Evolutionary conservation across 37 sponge, comb jelly and placozoan species (phyloP).

Genomic region (Eunapius fragilis): DNA sequence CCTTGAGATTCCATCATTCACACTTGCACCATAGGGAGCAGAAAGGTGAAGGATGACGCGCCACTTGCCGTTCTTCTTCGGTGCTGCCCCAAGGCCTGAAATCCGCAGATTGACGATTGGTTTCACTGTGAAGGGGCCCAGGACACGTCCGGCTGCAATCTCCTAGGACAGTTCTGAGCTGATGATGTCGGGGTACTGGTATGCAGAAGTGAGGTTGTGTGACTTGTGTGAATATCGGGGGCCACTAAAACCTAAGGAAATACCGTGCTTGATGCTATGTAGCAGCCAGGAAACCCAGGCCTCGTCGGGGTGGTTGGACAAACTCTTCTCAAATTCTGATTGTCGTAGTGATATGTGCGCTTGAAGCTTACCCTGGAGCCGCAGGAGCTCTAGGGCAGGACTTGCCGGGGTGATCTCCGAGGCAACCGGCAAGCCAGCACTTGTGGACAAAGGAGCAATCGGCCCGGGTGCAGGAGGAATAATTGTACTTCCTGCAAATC

Average conservation of each 20-base stretch:
- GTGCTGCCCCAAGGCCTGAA: slow-evolving; percentile 34
- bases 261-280: not conserved
- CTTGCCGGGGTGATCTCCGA: slow-evolving; percentile 21
- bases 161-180: slow-evolving; percentile 7
- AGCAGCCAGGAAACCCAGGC: not conserved
- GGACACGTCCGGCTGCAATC: slow-evolving; percentile 1
- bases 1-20: slow-evolving; percentile 34
- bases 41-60: slow-evolving; percentile 37
- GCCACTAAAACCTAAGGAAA: slow-evolving; percentile 16
- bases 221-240: not conserved
- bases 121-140: slow-evolving; percentile 2
- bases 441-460: slow-evolving; percentile 31
- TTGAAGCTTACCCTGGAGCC: slow-evolving; percentile 30
- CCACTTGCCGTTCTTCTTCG: slow-evolving; percentile 49
- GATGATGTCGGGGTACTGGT: slow-evolving; percentile 9
- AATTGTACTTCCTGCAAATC: slow-evolving; percentile 24
- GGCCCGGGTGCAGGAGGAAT: slow-evolving; percentile 14
- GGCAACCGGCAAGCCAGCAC: slow-evolving; percentile 36
- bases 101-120: slow-evolving; percentile 6
- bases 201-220: not conserved
- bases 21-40: slow-evolving; percentile 32
- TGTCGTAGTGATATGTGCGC: slow-evolving; percentile 10
- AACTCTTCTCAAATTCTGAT: slow-evolving; percentile 6
- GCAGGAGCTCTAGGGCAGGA: slow-evolving; percentile 9
- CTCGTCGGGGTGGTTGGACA: slow-evolving; percentile 14